Evolutionary conservation across 1,140 invertebrate species (phyloP).

Genomic region (Apis cerana): DNA sequence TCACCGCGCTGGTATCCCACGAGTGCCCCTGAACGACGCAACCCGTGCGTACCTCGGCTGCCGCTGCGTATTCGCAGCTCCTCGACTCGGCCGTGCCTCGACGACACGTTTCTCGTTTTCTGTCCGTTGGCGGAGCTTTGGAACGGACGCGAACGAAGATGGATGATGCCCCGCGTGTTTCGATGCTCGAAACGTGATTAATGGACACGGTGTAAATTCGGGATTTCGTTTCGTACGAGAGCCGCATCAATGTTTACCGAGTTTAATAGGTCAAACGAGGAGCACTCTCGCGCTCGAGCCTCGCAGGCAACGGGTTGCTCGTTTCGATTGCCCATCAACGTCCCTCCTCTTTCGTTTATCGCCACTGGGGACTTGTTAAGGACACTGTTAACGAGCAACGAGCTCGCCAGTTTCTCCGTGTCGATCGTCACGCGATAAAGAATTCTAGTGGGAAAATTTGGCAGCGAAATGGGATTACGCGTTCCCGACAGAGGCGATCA

Average conservation of each 20-base stretch:
- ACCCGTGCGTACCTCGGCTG: background rate
- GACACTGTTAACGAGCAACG: background rate
- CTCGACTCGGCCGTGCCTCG: background rate
- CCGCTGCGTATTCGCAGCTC: background rate
- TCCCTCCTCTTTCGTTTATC: background rate
- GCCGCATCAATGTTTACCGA: constrained; percentile 28
- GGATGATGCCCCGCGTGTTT: too few species aligned
- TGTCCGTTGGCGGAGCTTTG: background rate
- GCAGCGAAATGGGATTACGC: background rate
- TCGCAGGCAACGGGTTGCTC: background rate
- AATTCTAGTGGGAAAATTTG: background rate
- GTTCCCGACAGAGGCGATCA: background rate
- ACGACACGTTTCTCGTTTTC: too few species aligned
- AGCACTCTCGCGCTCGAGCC: background rate
- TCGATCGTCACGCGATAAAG: background rate
- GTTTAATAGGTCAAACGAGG: constrained; percentile 21
- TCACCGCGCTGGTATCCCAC: constrained; percentile 11
- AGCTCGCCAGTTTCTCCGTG: background rate
- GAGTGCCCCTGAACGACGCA: constrained; percentile 15
- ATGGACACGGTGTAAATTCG: background rate
- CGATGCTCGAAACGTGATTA: background rate
- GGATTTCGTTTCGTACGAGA: constrained; percentile 10
- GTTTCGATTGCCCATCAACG: background rate
- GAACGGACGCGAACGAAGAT: background rate
- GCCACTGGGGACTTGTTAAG: background rate